Conservation (phyloP, 2,113 vertebrate species). For the Hippolais icterina region DNA sequence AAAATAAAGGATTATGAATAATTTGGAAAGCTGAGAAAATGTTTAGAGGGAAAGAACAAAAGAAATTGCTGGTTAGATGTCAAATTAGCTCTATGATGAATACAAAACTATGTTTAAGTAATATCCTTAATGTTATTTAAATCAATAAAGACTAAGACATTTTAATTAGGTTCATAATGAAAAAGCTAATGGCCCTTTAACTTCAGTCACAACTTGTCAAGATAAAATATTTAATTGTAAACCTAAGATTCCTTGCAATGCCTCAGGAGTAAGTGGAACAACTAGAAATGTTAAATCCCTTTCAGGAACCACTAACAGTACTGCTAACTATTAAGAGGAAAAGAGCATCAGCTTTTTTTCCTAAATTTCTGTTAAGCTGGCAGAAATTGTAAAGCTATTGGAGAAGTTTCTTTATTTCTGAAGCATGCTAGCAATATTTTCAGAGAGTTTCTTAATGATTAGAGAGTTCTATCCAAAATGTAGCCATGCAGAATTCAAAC, state of each 20-base stretch:
- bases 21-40: neutral
- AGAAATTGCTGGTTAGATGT: neutral
- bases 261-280: conserved; percentile 29
- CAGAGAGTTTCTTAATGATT: neutral
- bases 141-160: conserved; percentile 5
- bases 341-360: neutral
- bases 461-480: neutral
- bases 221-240: conserved; percentile 40
- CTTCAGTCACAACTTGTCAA: conserved; percentile 7
- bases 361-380: neutral
- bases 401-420: neutral
- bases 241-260: conserved; percentile 40
- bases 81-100: conserved; percentile 22
- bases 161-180: conserved; percentile 57
- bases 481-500: neutral
- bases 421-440: neutral
- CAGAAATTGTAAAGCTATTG: neutral
- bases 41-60: neutral
- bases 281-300: neutral
- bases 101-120: conserved; percentile 32
- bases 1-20: neutral
- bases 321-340: neutral
- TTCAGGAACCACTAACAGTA: conserved; percentile 9
- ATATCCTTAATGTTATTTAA: conserved; percentile 30
- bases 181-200: conserved; percentile 31